phyloP scores from a whole-genome alignment of 2,888 invertebrate genomes.

The Lasioglossum vierecki region DNA sequence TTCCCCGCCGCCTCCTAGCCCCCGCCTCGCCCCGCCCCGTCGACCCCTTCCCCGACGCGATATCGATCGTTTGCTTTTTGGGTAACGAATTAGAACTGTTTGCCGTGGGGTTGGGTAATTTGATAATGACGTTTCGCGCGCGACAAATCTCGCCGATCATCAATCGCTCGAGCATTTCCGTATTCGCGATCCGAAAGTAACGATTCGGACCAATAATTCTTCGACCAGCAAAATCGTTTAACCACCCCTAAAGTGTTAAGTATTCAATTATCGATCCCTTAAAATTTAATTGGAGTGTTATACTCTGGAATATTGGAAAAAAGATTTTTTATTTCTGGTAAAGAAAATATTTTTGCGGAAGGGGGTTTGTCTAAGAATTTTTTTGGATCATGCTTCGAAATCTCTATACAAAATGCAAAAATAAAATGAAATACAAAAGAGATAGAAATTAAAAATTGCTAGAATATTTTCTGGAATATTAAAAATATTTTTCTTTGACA shows the following conservation, averaged over 20 bases:
- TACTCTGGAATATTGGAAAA: no score
- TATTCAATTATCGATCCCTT: neutral
- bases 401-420: neutral
- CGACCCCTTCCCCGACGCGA: neutral
- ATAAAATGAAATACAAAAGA: no score
- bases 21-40: neutral
- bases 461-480: no score
- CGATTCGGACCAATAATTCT: neutral
- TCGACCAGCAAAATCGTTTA: neutral
- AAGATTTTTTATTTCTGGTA: neutral
- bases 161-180: neutral
- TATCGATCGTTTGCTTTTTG: neutral
- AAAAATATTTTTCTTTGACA: no score
- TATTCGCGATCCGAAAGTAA: neutral
- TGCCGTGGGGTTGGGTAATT: neutral
- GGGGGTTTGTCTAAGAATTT: neutral
- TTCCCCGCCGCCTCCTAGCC: neutral
- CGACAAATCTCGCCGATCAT: neutral
- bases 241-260: neutral
- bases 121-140: slow-evolving; percentile 11
- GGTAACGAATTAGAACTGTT: slow-evolving; percentile 10
- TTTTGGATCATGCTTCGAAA: neutral
- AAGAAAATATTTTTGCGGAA: neutral
- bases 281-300: neutral
- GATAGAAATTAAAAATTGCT: no score